Base-by-base conservation (phyloP, 1,140 invertebrate genomes). In the Bombus sylvicola region DNA sequence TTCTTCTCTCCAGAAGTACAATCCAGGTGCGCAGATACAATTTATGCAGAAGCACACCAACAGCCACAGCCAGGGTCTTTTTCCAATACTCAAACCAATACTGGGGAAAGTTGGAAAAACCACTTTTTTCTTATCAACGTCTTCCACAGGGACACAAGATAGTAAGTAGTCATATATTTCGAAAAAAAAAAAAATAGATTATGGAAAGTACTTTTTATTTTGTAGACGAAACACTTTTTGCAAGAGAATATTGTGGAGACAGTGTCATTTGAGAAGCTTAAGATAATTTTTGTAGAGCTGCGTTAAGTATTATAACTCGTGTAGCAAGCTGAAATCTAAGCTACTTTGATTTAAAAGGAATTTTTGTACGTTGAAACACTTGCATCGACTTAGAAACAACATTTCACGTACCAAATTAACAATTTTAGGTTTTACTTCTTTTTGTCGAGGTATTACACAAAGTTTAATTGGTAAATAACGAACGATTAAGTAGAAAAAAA, bases 11-110 rank as follows among this genome's bases (percentile, higher is more conserved):
- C 93, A 94, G 13, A 93, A 81, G 47, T 92, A 75, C 37, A 94
- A 73, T 47, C 94, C 93, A 13, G 92, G 88, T 37, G 92, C 92
- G 47, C 89, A 94, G 39, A 89, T 82, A 41, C 91, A 88, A 69
- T 92, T 94, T 86, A 94, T 76, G 66, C 90, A 92, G 13, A 94
- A 57, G 9, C 93, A 92, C 28, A 87, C 83, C 68, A 93, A 62
- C 76, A 95, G 39, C 92, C 94, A 95, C 28, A 93, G 80, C 94
- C 93, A 94, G 13, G 94, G 95, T 66, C 89, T 92, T 28, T 85
- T 93, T 3, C 94, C 94, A 79, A 95, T 94, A 39, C 91, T 92
- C 57, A 93, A 81, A 37, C 94, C 94, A 81, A 95, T 91, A 62
- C 94, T 95, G 89, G 59, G 84, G 86, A 69, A 41, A 84, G 86